Conservation (phyloP, 2,797 vertebrate species). For the Pipistrellus pipistrellus region DNA sequence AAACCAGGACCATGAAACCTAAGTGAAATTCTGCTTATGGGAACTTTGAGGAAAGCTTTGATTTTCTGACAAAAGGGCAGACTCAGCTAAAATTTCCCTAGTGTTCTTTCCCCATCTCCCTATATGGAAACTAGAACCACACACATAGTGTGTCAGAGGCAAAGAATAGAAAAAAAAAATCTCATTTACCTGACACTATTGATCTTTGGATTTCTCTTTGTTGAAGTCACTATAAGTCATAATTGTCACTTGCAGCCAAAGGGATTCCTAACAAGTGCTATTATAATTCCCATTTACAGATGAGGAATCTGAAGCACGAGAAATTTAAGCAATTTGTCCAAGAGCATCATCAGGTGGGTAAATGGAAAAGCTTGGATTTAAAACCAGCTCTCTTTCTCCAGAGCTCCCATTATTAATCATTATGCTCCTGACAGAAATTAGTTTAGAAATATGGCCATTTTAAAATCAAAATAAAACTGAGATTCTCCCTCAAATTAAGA, state of each 20-base stretch:
- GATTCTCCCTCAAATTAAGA: background rate
- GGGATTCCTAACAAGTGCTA: background rate
- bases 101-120: background rate
- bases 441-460: background rate
- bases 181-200: background rate
- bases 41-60: background rate
- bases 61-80: background rate
- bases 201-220: background rate
- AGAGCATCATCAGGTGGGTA: background rate
- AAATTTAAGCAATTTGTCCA: background rate
- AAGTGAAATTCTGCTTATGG: background rate
- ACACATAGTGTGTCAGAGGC: too few species aligned
- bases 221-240: too few species aligned
- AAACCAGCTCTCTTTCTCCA: background rate
- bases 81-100: background rate
- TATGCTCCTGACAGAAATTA: background rate
- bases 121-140: background rate
- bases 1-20: background rate
- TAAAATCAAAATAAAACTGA: background rate
- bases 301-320: background rate
- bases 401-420: background rate
- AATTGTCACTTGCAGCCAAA: background rate
- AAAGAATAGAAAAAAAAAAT: background rate
- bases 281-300: background rate
- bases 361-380: background rate